phyloP scores from a whole-genome alignment of 2,797 vertebrate genomes.

The Acridotheres tristis region DNA sequence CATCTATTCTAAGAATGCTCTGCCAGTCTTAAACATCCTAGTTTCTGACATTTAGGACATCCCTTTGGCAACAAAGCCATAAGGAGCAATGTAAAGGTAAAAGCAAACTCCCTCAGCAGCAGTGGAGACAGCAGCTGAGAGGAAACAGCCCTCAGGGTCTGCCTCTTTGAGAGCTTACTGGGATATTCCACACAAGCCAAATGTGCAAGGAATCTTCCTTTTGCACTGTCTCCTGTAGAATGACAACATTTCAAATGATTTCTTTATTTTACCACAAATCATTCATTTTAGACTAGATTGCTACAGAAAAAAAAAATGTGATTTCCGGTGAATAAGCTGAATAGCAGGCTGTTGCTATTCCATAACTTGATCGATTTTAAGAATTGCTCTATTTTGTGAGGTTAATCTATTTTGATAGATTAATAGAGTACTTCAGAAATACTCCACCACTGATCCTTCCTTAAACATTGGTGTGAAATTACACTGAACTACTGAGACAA shows the following conservation, averaged over 20 bases:
- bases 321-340: neutral
- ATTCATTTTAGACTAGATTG: neutral
- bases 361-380: neutral
- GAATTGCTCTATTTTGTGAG: neutral
- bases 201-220: neutral
- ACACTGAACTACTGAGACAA: neutral
- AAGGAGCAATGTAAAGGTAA: neutral
- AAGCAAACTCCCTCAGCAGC: neutral
- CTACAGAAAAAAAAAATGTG: neutral
- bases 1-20: neutral
- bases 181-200: neutral
- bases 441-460: neutral
- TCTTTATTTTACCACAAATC: neutral
- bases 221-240: neutral
- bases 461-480: neutral
- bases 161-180: neutral
- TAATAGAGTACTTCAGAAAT: neutral
- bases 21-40: neutral
- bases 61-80: neutral
- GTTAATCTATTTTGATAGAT: neutral
- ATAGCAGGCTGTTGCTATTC: neutral
- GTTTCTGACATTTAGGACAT: neutral
- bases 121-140: neutral
- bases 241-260: fast-evolving
- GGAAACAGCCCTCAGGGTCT: neutral